A percentile compares a stretch with the other conserved stretches of the same genome.
Evolutionary conservation across 2,113 vertebrate genomes (phyloP).

Genomic region (Scytalopus superciliaris): DNA sequence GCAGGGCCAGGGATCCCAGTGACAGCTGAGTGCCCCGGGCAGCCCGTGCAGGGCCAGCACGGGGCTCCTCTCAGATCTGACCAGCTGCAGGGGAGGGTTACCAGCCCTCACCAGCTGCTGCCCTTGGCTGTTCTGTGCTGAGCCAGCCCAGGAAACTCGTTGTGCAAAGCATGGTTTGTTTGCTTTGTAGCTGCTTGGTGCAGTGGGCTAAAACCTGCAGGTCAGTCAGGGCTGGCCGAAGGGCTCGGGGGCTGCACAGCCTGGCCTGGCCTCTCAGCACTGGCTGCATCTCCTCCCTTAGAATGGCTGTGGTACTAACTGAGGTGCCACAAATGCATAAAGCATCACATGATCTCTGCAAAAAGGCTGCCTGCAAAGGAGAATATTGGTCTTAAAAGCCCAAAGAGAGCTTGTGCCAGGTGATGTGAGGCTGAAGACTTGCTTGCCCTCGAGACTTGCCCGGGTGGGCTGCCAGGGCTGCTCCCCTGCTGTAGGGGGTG

Average conservation of each 20-base stretch:
- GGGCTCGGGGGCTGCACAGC: not conserved
- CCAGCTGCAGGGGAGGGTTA: constrained; percentile 1
- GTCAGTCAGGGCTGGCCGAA: not conserved
- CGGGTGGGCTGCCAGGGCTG: not conserved
- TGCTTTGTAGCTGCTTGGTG: not conserved
- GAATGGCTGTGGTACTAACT: not conserved
- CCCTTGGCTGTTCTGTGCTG: not conserved
- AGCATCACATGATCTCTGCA: not conserved
- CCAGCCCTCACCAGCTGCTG: not conserved
- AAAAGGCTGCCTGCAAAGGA: not conserved
- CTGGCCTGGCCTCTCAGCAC: not conserved
- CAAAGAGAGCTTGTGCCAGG: not conserved
- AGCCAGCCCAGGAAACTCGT: not conserved
- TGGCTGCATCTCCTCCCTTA: not conserved
- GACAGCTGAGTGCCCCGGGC: not conserved
- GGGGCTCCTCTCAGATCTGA: not conserved
- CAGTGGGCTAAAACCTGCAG: rapidly evolving
- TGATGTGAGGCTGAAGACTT: not conserved
- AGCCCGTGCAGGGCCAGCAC: not conserved
- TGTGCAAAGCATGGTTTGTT: not conserved
- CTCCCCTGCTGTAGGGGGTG: not conserved
- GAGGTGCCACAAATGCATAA: not conserved
- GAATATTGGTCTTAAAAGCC: not conserved
- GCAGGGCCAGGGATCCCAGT: not conserved
- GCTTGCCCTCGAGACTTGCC: not conserved